A percentile compares a stretch with the other conserved stretches of the same genome.
Evolutionary conservation across 2,797 vertebrate species (phyloP).

Genomic region (Centroberyx gerrardi): DNA sequence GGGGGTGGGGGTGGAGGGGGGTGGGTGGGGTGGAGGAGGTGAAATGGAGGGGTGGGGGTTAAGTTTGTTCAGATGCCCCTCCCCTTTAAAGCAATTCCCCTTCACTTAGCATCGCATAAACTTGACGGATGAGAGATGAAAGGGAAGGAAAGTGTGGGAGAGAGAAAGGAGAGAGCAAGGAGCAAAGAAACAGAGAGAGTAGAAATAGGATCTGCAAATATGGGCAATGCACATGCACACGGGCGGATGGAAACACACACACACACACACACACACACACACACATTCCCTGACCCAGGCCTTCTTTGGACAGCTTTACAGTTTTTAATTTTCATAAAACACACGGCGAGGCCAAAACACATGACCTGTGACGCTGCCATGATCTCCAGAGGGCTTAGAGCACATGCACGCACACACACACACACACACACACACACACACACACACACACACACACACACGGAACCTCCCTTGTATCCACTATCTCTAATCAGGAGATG

Average conservation of each 20-base stretch:
- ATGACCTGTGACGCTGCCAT: slow-evolving; percentile 46
- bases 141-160: slow-evolving; percentile 14
- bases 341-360: slow-evolving; percentile 36
- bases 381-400: slow-evolving; percentile 39
- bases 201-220: neutral
- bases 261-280: neutral
- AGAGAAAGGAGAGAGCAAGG: slow-evolving; percentile 10
- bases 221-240: no score
- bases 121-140: slow-evolving; percentile 2
- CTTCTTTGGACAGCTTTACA: slow-evolving; percentile 40
- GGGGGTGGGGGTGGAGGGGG: neutral
- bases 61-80: slow-evolving; percentile 10
- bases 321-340: slow-evolving; percentile 76
- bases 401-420: slow-evolving; percentile 12
- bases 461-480: slow-evolving; percentile 1
- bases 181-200: neutral
- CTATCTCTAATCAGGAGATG: slow-evolving; percentile 63
- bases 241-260: neutral
- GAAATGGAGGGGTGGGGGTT: slow-evolving; percentile 21
- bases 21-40: slow-evolving; percentile 4
- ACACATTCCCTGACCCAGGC: slow-evolving; percentile 13
- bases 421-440: slow-evolving; percentile 12
- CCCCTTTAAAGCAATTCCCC: slow-evolving; percentile 6
- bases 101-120: neutral
- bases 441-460: slow-evolving; percentile 8